Evolutionary conservation across 2,888 invertebrate genomes (phyloP).

Genomic region (Eulithis testata): DNA sequence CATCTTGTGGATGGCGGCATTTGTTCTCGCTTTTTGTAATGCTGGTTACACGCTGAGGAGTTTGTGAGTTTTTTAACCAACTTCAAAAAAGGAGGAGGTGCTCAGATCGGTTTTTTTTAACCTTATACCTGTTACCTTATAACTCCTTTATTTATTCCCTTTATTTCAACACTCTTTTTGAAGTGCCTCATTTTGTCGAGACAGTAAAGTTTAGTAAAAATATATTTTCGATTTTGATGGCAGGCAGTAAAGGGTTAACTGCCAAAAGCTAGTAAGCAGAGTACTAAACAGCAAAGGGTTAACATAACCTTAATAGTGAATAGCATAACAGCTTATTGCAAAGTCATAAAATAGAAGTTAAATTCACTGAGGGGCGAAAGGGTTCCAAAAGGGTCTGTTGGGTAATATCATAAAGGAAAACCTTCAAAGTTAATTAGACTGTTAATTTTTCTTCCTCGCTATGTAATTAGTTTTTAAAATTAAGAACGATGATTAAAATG

Average conservation of each 20-base stretch:
- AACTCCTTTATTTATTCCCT: too few species aligned
- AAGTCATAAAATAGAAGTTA: slow-evolving; percentile 42
- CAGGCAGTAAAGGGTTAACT: too few species aligned
- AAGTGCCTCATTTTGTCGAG: too few species aligned
- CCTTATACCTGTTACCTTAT: too few species aligned
- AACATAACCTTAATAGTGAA: slow-evolving; percentile 30
- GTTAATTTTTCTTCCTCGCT: slow-evolving; percentile 68
- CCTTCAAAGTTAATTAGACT: slow-evolving; percentile 77
- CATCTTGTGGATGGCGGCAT: slow-evolving; percentile 65
- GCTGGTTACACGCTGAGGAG: slow-evolving; percentile 5
- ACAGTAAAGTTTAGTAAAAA: too few species aligned
- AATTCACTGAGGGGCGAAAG: slow-evolving; percentile 55
- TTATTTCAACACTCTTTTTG: too few species aligned
- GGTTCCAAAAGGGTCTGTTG: slow-evolving; percentile 48
- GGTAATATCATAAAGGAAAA: slow-evolving; percentile 74
- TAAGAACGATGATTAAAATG: slow-evolving; percentile 49
- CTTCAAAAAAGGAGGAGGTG: too few species aligned
- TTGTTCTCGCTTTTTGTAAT: slow-evolving; percentile 57
- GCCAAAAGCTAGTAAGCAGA: too few species aligned
- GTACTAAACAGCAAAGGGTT: background rate
- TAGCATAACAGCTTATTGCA: slow-evolving; percentile 47
- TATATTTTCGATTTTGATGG: too few species aligned
- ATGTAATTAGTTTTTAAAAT: slow-evolving; percentile 54
- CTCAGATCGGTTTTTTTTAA: too few species aligned
- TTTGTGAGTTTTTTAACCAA: background rate